Evolutionary conservation across 2,888 invertebrate species (phyloP), one percentile per base, ranked within the genome.

Genomic region (Hypercompe scribonia): DNA sequence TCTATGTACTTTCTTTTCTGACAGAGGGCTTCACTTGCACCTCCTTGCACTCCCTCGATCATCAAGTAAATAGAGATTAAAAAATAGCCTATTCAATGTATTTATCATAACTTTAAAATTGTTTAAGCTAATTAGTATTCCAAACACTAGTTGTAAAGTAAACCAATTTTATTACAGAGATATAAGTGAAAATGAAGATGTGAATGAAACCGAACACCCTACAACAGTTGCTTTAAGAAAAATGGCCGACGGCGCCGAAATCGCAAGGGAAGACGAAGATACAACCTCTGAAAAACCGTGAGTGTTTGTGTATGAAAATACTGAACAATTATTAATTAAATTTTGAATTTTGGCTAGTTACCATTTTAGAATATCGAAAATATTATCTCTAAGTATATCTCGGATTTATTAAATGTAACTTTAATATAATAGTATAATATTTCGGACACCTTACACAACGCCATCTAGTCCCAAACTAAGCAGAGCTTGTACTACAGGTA

Each of bases 241-340:
- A 83, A 90, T 90, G 90, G 87, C 89, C 0, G 90, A 89, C 36
- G 92, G 90, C 0, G 88, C 88, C 11, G 90, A 88, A 78, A 90
- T 90, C 24, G 89, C 87, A 11, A 79, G 77, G 66, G 89, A 88
- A 54, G 89, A 90, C 5, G 89, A 83, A 0, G 84, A 86, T 33
- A 65, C 76, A 31, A 50, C 18, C 1, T 13, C 11, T 18, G 84
- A 83, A 10, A 84, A 84, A 50, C 13, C 65, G 76, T 76, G 70
- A 68, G 64, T 70, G 33, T 68, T 21, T 46, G 8, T 13, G 28
- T 33, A 64, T 31, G 31, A 31, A 42, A 63, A 46, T 46, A 46
- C 1, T 21, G 0, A 46, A 21, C 21, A 21, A 42, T 42, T 1
- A 21, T 36, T 36, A 36, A 46, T 46, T 46, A 21, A 4, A n/a